phyloP scores from a whole-genome alignment of 2,113 vertebrate genomes.

The Python bivittatus region DNA sequence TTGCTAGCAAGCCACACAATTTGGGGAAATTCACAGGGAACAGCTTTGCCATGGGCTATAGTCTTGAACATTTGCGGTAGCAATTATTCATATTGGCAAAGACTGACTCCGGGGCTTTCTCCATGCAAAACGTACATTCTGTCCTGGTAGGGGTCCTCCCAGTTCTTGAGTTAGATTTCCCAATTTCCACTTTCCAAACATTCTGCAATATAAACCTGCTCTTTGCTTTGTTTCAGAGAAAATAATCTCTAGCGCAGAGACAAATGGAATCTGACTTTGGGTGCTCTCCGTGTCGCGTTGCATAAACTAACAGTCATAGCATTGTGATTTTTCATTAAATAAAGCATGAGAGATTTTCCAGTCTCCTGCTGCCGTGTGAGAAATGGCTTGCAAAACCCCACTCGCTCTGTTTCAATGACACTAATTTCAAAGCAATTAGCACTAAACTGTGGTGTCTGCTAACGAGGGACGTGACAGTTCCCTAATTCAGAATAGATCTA shows the following conservation, averaged over 20 bases:
- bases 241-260: slow-evolving; percentile 54
- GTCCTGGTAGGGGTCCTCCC: neutral
- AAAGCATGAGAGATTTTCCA: slow-evolving; percentile 51
- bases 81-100: neutral
- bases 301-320: slow-evolving; percentile 62
- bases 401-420: slow-evolving; percentile 47
- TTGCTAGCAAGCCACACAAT: neutral
- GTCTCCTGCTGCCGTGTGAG: slow-evolving; percentile 48
- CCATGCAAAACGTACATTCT: neutral
- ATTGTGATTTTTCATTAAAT: slow-evolving; percentile 64
- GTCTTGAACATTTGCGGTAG: neutral
- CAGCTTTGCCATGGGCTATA: neutral
- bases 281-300: slow-evolving; percentile 52
- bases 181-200: slow-evolving; percentile 52
- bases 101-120: neutral
- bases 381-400: slow-evolving; percentile 42
- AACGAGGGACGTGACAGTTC: slow-evolving; percentile 20
- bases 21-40: neutral
- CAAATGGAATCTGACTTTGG: slow-evolving; percentile 39
- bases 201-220: slow-evolving; percentile 49
- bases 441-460: slow-evolving; percentile 39
- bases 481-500: slow-evolving; percentile 21
- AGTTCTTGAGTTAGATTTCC: slow-evolving; percentile 3
- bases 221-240: slow-evolving; percentile 30
- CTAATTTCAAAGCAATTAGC: slow-evolving; percentile 59